phyloP scores from a whole-genome alignment of 2,888 invertebrate genomes.

The Drosophila yooni region DNA sequence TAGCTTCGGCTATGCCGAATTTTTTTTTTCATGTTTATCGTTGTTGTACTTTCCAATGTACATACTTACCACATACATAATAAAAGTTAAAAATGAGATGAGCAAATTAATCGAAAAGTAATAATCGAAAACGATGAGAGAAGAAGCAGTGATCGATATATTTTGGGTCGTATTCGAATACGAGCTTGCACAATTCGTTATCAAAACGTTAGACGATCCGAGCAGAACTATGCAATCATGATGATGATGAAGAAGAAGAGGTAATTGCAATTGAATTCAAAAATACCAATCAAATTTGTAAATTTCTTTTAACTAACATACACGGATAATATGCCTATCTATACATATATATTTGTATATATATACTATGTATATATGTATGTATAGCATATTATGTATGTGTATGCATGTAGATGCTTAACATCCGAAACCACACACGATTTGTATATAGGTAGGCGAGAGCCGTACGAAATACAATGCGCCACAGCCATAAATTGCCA shows the following conservation, averaged over 20 bases:
- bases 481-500: conserved; percentile 11
- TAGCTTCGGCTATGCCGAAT: conserved; percentile 45
- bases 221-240: conserved; percentile 15
- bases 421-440: conserved; percentile 11
- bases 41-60: conserved; percentile 47
- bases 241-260: conserved; percentile 28
- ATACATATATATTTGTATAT: conserved; percentile 1
- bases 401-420: conserved; percentile 24
- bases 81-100: conserved; percentile 7
- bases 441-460: conserved; percentile 31
- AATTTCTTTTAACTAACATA: conserved; percentile 26
- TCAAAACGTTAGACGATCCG: conserved; percentile 25
- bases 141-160: conserved; percentile 28
- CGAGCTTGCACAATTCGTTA: conserved; percentile 20
- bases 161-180: conserved; percentile 11
- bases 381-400: conserved; percentile 3
- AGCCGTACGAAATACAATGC: conserved; percentile 16
- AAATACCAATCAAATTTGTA: conserved; percentile 25
- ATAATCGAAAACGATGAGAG: conserved; percentile 1
- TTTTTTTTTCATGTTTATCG: conserved; percentile 38
- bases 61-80: conserved; percentile 25
- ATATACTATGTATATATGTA: not conserved
- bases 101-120: conserved; percentile 1
- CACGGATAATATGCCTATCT: conserved; percentile 8
- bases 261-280: conserved; percentile 49